Evolutionary conservation across 2,888 invertebrate genomes (phyloP), one percentile per base, ranked within the genome.

Genomic region (Petrolisthes manimaculis): DNA sequence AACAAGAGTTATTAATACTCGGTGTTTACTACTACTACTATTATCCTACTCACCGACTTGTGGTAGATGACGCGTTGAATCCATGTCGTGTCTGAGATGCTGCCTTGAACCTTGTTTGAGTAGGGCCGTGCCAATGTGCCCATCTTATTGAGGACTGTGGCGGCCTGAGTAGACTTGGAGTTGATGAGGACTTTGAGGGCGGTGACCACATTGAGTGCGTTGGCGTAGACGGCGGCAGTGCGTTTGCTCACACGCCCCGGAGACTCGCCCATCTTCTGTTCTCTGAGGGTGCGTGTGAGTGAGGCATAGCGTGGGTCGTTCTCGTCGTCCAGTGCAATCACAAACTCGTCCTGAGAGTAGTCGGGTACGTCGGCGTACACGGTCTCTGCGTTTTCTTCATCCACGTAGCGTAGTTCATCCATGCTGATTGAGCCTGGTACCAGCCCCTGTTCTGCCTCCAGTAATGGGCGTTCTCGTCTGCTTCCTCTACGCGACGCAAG

Each of bases 251-350:
- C 86, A 24, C 83, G 89, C 4, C 90, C 90, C 3, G 90, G 90
- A 5, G 90, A 90, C 67, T 89, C 89, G 4, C 86, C 86, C 24
- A 77, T 54, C 56, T 84, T 74, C 24, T 85, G 67, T 6, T 84
- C 83, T 37, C 87, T 71, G 71, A 89, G 51, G 18, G 75, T 84
- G 12, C 89, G 88, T 8, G 90, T 89, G 71, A 90, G 83, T 9
- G 88, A 88, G 81, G 89, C 89, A 18, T 90, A 90, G 53, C 85
- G 89, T n/a, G 90, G 89, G 83, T 90, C 89, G 79, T 89, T 89
- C 78, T 90, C 90, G 71, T 90, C 90, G 67, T 89, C 90, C 55
- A 90, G 90, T 37, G 90, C 90, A 55, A 90, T 90, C 24, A 90
- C 88, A 74, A 90, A 90, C 86, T 90, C 90, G 53, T 90, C 90